Evolutionary conservation across 2,113 vertebrate genomes (phyloP).

Genomic region (sheep (Ovis aries)): ARS-UI_Ramb_v3.0 NC_056065.1:76558501-76559000

Average conservation of each 20-base stretch:
- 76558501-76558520: background rate
- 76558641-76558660: background rate
- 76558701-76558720: background rate
- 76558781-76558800: background rate
- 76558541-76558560: background rate
- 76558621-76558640: background rate
- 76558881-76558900: background rate
- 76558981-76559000: background rate
- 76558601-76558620: background rate
- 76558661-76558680: background rate
- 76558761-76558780: background rate
- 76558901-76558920: background rate
- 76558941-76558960: background rate
- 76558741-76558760: constrained; percentile 1
- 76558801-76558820: background rate
- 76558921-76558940: background rate
- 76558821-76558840: background rate
- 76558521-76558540: background rate
- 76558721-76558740: background rate
- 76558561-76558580: background rate
- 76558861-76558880: background rate
- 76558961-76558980: background rate
- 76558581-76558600: background rate
- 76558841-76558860: background rate
- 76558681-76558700: background rate